phyloP scores from a whole-genome alignment of 2,797 vertebrate species.

The Thaleichthys pacificus region DNA sequence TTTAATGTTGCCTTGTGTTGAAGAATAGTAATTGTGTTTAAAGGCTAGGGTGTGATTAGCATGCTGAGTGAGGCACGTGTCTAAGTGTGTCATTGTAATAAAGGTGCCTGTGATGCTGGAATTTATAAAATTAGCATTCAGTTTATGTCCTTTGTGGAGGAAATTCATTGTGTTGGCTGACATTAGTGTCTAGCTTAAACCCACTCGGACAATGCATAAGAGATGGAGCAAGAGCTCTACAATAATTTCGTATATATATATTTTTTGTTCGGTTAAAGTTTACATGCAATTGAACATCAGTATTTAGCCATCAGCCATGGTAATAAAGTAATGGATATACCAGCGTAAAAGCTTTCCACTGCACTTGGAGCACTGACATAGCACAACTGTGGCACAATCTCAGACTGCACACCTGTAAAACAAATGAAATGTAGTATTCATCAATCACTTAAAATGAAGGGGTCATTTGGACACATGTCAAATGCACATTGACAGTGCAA shows the following conservation, averaged over 20 bases:
- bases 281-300: too few species aligned
- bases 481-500: neutral
- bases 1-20: slow-evolving; percentile 30
- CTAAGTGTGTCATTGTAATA: slow-evolving; percentile 25
- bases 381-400: neutral
- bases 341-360: neutral
- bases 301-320: neutral
- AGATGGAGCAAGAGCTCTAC: neutral
- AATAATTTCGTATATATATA: neutral
- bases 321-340: neutral
- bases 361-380: neutral
- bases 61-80: slow-evolving; percentile 27
- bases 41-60: slow-evolving; percentile 36
- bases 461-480: neutral
- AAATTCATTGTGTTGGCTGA: slow-evolving; percentile 23
- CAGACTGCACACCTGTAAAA: neutral
- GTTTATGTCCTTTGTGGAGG: slow-evolving; percentile 24
- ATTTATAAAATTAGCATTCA: slow-evolving; percentile 20
- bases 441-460: neutral
- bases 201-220: slow-evolving; percentile 19
- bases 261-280: neutral
- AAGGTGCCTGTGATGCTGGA: slow-evolving; percentile 29
- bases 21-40: slow-evolving; percentile 27
- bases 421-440: neutral
- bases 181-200: slow-evolving; percentile 21